Evolutionary conservation across 2,797 vertebrate genomes (phyloP).

Genomic region (Limnodromus scolopaceus): DNA sequence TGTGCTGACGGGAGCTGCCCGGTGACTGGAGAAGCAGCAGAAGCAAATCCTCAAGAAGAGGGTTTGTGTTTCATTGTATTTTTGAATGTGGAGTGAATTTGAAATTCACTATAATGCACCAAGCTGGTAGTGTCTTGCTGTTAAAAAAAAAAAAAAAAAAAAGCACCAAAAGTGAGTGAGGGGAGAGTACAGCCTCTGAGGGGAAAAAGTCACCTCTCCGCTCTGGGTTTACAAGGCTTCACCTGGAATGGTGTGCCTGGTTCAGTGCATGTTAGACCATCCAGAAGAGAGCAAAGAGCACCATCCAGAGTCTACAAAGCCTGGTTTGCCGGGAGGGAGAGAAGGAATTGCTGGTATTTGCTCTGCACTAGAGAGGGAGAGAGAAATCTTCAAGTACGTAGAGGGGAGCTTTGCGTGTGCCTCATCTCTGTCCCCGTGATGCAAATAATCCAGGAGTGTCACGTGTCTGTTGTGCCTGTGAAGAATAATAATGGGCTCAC

Average conservation of each 20-base stretch:
- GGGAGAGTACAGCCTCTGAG: not conserved
- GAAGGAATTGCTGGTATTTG: not conserved
- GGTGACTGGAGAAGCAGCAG: not conserved
- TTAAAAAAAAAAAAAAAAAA: not conserved
- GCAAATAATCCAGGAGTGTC: not conserved
- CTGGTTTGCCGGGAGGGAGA: not conserved
- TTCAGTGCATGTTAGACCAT: fast-evolving
- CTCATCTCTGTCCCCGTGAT: not conserved
- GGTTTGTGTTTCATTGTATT: not conserved
- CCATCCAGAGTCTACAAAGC: not conserved
- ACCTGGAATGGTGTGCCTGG: not conserved
- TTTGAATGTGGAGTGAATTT: not conserved
- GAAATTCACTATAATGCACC: not conserved
- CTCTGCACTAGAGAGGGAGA: not conserved
- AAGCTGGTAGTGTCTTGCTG: not conserved
- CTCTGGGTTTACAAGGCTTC: not conserved
- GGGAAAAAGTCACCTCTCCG: not conserved
- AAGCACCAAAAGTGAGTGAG: not conserved
- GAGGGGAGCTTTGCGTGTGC: not conserved
- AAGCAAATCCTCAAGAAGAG: not conserved
- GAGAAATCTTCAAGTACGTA: not conserved
- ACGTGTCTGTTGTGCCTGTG: not conserved
- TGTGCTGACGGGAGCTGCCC: not conserved
- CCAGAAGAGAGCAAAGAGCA: not conserved
- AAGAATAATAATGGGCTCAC: not conserved